These are phyloP conservation scores for Magallana gigas DNA, from an alignment of 1,140 invertebrate species.

Conservation along the genomic window DNA sequence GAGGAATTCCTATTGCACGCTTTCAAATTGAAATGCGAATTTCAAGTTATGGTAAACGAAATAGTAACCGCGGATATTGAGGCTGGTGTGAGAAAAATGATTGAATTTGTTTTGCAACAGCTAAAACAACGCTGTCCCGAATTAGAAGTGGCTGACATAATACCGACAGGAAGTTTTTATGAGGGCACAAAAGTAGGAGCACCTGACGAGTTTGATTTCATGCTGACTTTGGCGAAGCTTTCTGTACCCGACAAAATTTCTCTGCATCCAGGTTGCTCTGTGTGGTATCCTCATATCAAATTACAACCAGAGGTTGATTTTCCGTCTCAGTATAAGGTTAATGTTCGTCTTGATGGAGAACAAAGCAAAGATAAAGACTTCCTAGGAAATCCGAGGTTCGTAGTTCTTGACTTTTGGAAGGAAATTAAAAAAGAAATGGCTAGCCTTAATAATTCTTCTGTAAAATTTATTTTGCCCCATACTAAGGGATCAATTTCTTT, in stretches of 20 bases:
- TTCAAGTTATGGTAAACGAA: too few relatives aligned
- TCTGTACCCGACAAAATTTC: neutral
- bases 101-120: neutral
- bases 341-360: neutral
- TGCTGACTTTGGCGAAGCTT: slow-evolving; percentile 27
- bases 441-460: neutral
- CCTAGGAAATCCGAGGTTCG: neutral
- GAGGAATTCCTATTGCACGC: too few relatives aligned
- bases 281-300: neutral
- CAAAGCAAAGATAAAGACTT: neutral
- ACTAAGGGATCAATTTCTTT: neutral
- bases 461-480: neutral
- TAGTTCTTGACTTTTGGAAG: slow-evolving; percentile 6
- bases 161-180: slow-evolving; percentile 10
- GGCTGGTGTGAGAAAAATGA: neutral
- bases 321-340: neutral
- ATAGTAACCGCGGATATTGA: neutral
- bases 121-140: slow-evolving; percentile 9
- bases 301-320: neutral
- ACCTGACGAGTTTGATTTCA: slow-evolving; percentile 38
- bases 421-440: neutral
- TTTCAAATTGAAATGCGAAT: too few relatives aligned
- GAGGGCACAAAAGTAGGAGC: slow-evolving; percentile 35
- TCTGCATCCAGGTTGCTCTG: neutral
- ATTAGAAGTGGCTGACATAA: slow-evolving; percentile 1